A percentile compares a stretch with the other conserved stretches of the same genome.
These are phyloP conservation scores for Cotesia glomerata DNA, from an alignment of 1,140 invertebrate species.

Conservation along the genomic window DNA sequence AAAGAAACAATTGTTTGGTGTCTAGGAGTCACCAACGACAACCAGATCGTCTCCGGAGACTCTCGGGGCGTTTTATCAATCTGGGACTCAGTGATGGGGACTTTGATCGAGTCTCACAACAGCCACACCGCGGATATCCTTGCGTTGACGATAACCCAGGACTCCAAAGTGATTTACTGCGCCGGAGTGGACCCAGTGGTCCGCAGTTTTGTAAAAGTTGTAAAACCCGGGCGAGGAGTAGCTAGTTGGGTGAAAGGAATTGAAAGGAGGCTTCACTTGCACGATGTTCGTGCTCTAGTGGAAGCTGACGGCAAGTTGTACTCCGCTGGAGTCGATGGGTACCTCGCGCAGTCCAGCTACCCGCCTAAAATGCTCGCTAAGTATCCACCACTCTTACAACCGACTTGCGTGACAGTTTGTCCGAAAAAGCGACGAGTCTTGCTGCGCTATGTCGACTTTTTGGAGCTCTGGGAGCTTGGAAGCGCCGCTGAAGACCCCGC, in stretches of 20 bases:
- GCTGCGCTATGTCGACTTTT: slow-evolving; percentile 71
- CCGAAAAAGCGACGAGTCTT: slow-evolving; percentile 68
- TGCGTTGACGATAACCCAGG: slow-evolving; percentile 73
- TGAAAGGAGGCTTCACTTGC: slow-evolving; percentile 78
- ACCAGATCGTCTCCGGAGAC: slow-evolving; percentile 88
- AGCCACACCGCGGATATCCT: slow-evolving; percentile 83
- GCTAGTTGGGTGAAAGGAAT: slow-evolving; percentile 80
- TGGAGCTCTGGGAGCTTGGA: slow-evolving; percentile 70
- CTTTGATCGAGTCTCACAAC: slow-evolving; percentile 76
- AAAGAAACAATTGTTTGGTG: slow-evolving; percentile 87
- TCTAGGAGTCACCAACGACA: slow-evolving; percentile 78
- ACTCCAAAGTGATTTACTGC: slow-evolving; percentile 75
- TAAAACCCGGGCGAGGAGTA: slow-evolving; percentile 56
- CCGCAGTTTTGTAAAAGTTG: slow-evolving; percentile 70
- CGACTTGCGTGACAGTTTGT: slow-evolving; percentile 68
- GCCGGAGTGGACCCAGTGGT: slow-evolving; percentile 84
- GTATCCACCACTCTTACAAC: slow-evolving; percentile 74
- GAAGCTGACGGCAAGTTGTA: slow-evolving; percentile 71
- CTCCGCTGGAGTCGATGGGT: slow-evolving; percentile 81
- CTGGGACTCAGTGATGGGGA: slow-evolving; percentile 84
- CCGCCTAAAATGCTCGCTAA: slow-evolving; percentile 72
- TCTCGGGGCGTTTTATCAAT: slow-evolving; percentile 84
- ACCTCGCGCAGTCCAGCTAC: slow-evolving; percentile 71
- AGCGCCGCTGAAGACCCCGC: slow-evolving; percentile 38
- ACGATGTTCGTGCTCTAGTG: slow-evolving; percentile 80